phyloP scores from a whole-genome alignment of 2,113 vertebrate genomes.

The Heterotilapia buettikoferi region DNA sequence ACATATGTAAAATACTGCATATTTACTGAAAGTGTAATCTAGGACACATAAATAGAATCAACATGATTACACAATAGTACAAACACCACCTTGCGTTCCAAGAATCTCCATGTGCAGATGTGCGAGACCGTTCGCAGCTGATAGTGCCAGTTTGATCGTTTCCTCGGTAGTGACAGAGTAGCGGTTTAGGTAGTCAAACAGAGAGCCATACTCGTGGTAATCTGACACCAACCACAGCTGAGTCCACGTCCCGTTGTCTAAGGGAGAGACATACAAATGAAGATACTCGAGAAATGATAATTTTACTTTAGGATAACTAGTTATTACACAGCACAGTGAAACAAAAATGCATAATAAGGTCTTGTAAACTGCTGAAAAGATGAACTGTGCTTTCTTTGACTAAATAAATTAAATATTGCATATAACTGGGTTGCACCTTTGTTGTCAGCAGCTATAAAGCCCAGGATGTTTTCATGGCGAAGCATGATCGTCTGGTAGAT shows the following conservation, averaged over 20 bases:
- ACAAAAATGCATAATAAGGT: background rate
- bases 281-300: background rate
- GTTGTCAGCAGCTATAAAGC: constrained; percentile 96
- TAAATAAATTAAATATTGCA: background rate
- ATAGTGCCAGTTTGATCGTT: constrained; percentile 92
- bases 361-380: background rate
- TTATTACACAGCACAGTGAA: background rate
- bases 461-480: constrained; percentile 95
- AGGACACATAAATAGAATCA: background rate
- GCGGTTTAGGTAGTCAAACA: constrained; percentile 94
- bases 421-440: constrained; percentile 76
- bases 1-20: background rate
- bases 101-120: constrained; percentile 99
- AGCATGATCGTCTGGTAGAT: constrained; percentile 99
- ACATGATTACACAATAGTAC: background rate
- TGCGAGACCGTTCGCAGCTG: constrained; percentile 90
- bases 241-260: constrained; percentile 98
- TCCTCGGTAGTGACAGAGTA: constrained; percentile 95
- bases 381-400: background rate
- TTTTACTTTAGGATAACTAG: background rate
- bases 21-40: background rate
- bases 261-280: background rate
- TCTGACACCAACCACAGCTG: constrained; percentile 97
- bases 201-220: constrained; percentile 93
- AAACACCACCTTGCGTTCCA: constrained; percentile 86